A percentile compares a stretch with the other conserved stretches of the same genome.
These are phyloP conservation scores for Phycodurus eques DNA, from an alignment of 2,113 vertebrate genomes.

Conservation along the genomic window DNA sequence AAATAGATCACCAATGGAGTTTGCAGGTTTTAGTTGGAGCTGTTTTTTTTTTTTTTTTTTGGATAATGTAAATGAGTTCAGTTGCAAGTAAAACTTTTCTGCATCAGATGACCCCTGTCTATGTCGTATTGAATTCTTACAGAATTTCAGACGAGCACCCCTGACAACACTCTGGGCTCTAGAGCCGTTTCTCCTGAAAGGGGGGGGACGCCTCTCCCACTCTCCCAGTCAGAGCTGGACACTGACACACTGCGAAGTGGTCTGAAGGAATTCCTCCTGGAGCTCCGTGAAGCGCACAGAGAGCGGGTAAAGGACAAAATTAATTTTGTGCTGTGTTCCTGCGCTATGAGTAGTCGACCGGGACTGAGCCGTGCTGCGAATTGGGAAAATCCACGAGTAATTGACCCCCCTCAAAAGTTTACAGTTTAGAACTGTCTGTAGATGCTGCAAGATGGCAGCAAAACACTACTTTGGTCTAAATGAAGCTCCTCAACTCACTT, in stretches of 20 bases:
- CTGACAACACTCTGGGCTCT: slow-evolving; percentile 66
- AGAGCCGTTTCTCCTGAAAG: slow-evolving; percentile 73
- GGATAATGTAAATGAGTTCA: neutral
- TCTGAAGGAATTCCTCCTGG: slow-evolving; percentile 85
- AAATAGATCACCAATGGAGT: too few species aligned
- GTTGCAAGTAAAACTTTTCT: neutral
- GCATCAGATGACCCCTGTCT: neutral
- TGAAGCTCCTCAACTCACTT: neutral
- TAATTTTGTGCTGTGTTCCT: neutral
- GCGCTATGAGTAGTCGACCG: slow-evolving; percentile 6
- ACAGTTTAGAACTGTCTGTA: too few species aligned
- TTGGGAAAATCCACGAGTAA: too few species aligned
- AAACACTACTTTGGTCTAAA: neutral
- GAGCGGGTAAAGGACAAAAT: slow-evolving; percentile 74
- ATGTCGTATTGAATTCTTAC: neutral
- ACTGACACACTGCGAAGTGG: slow-evolving; percentile 78
- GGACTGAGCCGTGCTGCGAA: too few species aligned
- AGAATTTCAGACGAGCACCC: slow-evolving; percentile 58
- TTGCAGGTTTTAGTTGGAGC: too few species aligned
- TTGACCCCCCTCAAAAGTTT: too few species aligned
- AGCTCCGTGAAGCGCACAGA: slow-evolving; percentile 81
- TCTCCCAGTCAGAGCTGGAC: slow-evolving; percentile 72
- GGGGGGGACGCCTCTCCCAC: slow-evolving; percentile 46
- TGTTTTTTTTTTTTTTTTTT: neutral
- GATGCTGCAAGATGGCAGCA: too few species aligned